Conservation (phyloP, 2,113 vertebrate species). For the Halichoeres trimaculatus region DNA sequence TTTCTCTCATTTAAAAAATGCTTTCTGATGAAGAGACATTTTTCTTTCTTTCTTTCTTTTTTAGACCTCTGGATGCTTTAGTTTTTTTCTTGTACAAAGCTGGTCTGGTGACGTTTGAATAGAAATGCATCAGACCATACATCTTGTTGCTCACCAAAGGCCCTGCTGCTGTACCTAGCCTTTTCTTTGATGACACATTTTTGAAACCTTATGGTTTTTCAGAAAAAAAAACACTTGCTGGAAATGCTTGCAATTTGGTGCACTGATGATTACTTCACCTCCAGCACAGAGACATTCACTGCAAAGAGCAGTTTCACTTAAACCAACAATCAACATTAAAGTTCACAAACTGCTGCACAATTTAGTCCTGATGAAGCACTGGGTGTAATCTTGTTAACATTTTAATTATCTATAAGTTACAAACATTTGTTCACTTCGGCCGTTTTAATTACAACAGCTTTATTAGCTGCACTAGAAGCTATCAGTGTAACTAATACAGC, state of each 20-base stretch:
- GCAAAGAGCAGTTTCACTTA: not conserved
- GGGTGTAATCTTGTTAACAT: not conserved
- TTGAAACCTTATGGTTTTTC: not conserved
- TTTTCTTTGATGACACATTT: constrained; percentile 3
- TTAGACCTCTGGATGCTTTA: too few species aligned
- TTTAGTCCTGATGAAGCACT: not conserved
- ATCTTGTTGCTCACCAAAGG: not conserved
- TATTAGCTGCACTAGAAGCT: not conserved
- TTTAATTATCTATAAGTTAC: constrained; percentile 13
- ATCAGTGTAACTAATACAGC: not conserved
- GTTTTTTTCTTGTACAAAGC: constrained; percentile 3
- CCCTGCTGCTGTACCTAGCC: constrained; percentile 3
- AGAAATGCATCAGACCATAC: not conserved
- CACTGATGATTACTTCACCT: not conserved
- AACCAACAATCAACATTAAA: not conserved
- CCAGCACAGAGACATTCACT: not conserved
- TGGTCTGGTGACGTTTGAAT: constrained; percentile 23
- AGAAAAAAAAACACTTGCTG: not conserved
- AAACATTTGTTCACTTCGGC: not conserved
- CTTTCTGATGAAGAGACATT: not conserved
- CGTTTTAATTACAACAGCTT: constrained; percentile 4
- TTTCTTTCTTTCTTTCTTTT: not conserved
- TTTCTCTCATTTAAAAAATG: not conserved
- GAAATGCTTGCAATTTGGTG: not conserved
- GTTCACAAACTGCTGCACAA: constrained; percentile 8